These are phyloP conservation scores for Polypedilum pembai DNA, from an alignment of 1,140 invertebrate species.

Conservation along the genomic window DNA sequence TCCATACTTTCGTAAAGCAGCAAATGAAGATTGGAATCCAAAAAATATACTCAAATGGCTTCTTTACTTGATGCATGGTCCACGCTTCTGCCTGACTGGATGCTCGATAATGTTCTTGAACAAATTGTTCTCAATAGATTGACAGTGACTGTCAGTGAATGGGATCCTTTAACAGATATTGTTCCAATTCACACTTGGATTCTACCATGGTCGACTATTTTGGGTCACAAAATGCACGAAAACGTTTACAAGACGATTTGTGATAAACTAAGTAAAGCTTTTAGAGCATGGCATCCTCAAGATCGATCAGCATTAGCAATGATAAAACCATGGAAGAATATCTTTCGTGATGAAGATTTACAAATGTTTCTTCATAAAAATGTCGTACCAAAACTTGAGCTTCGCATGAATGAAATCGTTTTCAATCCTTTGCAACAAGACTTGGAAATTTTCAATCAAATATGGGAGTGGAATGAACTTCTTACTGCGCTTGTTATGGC, in stretches of 20 bases:
- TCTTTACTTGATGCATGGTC: slow-evolving; percentile 75
- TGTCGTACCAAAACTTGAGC: slow-evolving; percentile 83
- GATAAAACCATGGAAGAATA: slow-evolving; percentile 83
- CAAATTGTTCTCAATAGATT: slow-evolving; percentile 74
- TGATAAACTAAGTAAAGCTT: slow-evolving; percentile 79
- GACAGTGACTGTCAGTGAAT: slow-evolving; percentile 71
- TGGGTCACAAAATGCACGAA: slow-evolving; percentile 57
- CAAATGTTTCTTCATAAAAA: slow-evolving; percentile 79
- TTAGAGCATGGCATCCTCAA: slow-evolving; percentile 86
- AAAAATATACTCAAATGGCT: slow-evolving; percentile 65
- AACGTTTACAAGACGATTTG: slow-evolving; percentile 86
- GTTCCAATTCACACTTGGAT: slow-evolving; percentile 95
- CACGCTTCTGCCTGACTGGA: slow-evolving; percentile 70
- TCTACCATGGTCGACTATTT: slow-evolving; percentile 70
- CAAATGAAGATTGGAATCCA: slow-evolving; percentile 56
- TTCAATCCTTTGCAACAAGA: slow-evolving; percentile 83
- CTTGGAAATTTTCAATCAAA: slow-evolving; percentile 70
- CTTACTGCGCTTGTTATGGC: slow-evolving; percentile 63
- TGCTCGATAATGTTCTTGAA: slow-evolving; percentile 73
- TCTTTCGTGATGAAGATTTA: slow-evolving; percentile 74
- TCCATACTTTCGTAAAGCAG: slow-evolving; percentile 51
- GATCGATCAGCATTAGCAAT: slow-evolving; percentile 88
- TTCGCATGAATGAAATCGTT: slow-evolving; percentile 61
- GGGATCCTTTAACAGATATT: slow-evolving; percentile 91
- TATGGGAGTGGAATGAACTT: slow-evolving; percentile 78